These are phyloP conservation scores for Diaprepes abbreviatus DNA, from an alignment of 2,888 invertebrate genomes.

Conservation along the genomic window DNA sequence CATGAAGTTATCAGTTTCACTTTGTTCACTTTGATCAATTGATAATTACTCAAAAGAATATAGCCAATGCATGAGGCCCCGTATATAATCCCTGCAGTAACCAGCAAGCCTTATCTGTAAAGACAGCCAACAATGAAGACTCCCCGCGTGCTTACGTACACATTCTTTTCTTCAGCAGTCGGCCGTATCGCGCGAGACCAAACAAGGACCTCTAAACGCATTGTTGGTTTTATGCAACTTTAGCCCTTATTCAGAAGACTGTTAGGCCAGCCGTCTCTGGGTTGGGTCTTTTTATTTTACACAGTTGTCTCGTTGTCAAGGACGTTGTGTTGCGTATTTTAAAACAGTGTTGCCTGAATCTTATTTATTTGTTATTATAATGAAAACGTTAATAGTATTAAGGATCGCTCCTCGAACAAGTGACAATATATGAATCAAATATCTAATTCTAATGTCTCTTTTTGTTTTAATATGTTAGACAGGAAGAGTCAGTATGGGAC, in stretches of 20 bases:
- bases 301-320: conserved; percentile 46
- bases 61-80: conserved; percentile 18
- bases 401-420: no score
- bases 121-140: conserved; percentile 36
- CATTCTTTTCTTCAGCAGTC: conserved; percentile 48
- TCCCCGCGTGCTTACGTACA: conserved; percentile 40
- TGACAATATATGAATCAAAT: no score
- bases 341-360: conserved; percentile 33
- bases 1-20: no score
- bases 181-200: conserved; percentile 44
- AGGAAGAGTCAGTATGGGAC: no score
- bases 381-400: neutral
- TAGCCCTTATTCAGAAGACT: conserved; percentile 23
- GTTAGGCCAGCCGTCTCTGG: conserved; percentile 26
- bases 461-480: no score
- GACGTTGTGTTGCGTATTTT: conserved; percentile 30
- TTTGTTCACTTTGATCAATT: no score
- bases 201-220: conserved; percentile 45
- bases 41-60: no score
- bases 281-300: conserved; percentile 39
- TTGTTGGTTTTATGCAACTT: conserved; percentile 32
- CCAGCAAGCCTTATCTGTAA: conserved; percentile 40
- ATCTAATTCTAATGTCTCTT: no score
- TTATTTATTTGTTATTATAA: no score
- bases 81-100: conserved; percentile 34